Evolutionary conservation across 2,888 invertebrate species (phyloP), one percentile per base, ranked within the genome.

Genomic region (Mythimna loreyi): DNA sequence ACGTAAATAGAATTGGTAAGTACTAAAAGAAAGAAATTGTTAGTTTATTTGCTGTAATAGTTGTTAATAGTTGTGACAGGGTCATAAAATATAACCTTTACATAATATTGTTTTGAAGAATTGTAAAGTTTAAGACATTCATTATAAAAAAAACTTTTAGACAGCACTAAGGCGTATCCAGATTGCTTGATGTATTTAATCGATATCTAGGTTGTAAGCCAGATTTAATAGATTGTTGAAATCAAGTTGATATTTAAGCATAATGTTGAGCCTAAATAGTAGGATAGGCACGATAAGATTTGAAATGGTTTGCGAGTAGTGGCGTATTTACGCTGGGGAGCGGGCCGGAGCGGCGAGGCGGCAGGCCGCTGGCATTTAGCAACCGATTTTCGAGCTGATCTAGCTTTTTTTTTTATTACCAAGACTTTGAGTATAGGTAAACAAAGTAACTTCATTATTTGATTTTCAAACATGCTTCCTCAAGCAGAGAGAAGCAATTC

Each of bases 51-150:
- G 49, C 45, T 63, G 23, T 63, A 36, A 36, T 50, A 52, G 36
- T 56, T 3, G 4, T 72, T 16, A 30, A 45, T n/a, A 49, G 45
- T 45, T 5, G 7, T 72, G 45, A 19, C 45, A 72, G 25, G 55
- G 33, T 63, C 30, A 30, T 63, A 25, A 30, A 30, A 19, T 19
- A 47, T n/a, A n/a, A n/a, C 6, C 19, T 47, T 47, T 1, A 36
- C 43, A 45, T 8, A 30, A 30, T 21, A 4, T 30, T 28, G 9
- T 52, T 65, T 36, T 30, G 8, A 28, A 49, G 13, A 55, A 52
- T 28, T 40, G 1, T 23, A 9, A 21, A 3, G 11, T 40, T 28
- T 13, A 3, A 49, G n/a, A 25, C 13, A 25, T 49, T 28, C 19
- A 25, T 43, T 23, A 25, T 13, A 23, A 33, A 45, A 52, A 56